These are phyloP conservation scores for Ditula angustiorana DNA, from an alignment of 2,888 invertebrate genomes.

Conservation along the genomic window DNA sequence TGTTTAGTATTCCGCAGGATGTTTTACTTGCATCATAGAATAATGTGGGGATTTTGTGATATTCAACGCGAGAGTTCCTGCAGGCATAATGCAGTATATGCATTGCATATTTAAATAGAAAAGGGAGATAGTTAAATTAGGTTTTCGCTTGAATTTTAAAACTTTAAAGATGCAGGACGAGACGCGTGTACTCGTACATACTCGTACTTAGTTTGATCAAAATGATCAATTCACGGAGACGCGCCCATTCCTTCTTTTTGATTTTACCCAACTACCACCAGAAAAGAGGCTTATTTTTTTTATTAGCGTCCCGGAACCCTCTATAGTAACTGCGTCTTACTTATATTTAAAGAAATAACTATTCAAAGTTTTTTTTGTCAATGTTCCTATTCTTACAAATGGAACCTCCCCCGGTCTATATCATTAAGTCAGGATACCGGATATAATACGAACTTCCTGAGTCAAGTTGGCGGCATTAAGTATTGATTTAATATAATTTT, in stretches of 20 bases:
- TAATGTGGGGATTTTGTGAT: neutral
- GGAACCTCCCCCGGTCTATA: neutral
- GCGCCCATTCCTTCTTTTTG: too few relatives aligned
- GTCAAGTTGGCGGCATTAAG: neutral
- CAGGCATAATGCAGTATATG: too few relatives aligned
- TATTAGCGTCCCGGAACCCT: too few relatives aligned
- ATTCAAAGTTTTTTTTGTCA: neutral
- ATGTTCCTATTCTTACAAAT: neutral
- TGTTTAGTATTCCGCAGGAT: neutral
- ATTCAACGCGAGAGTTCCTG: neutral
- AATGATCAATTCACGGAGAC: too few relatives aligned
- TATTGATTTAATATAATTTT: slow-evolving; percentile 7
- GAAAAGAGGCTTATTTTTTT: too few relatives aligned
- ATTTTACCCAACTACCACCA: too few relatives aligned
- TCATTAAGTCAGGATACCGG: neutral
- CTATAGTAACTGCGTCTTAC: neutral
- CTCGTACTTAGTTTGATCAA: too few relatives aligned
- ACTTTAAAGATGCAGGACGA: neutral
- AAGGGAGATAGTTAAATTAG: too few relatives aligned
- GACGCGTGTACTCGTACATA: too few relatives aligned
- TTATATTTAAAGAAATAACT: neutral
- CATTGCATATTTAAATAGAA: neutral
- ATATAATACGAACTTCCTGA: slow-evolving; percentile 1
- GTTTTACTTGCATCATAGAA: slow-evolving; percentile 1
- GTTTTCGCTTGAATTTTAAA: neutral